phyloP scores from a whole-genome alignment of 2,888 invertebrate genomes.

The Polydrusus tereticollis region DNA sequence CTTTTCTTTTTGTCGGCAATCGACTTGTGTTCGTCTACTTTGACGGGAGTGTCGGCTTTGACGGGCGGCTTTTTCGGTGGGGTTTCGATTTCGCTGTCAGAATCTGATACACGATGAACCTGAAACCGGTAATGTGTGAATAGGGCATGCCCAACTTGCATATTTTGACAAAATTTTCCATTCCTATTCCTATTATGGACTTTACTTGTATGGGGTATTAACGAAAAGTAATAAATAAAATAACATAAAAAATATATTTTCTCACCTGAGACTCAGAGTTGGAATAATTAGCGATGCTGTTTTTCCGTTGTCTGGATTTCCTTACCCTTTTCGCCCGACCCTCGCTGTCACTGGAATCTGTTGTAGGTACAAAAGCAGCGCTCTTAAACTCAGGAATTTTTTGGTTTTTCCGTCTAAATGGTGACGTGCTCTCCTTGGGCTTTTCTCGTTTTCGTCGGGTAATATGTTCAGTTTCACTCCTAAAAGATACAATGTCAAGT shows the following conservation, averaged over 20 bases:
- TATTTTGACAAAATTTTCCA: too few relatives aligned
- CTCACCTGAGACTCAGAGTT: slow-evolving; percentile 45
- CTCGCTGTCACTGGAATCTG: slow-evolving; percentile 53
- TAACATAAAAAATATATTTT: not conserved
- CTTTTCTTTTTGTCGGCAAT: slow-evolving; percentile 80
- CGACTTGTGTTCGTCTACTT: slow-evolving; percentile 68
- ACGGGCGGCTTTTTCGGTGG: slow-evolving; percentile 46
- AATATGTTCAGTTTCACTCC: slow-evolving; percentile 64
- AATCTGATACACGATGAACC: slow-evolving; percentile 53
- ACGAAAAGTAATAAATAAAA: too few relatives aligned
- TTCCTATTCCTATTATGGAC: too few relatives aligned
- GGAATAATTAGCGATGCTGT: slow-evolving; percentile 23
- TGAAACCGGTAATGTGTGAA: not conserved
- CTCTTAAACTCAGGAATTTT: slow-evolving; percentile 54
- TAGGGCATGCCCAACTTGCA: too few relatives aligned
- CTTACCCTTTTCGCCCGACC: slow-evolving; percentile 15
- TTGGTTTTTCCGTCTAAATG: slow-evolving; percentile 61
- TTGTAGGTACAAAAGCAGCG: slow-evolving; percentile 46
- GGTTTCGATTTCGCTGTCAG: slow-evolving; percentile 55
- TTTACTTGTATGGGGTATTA: too few relatives aligned
- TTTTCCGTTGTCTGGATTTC: slow-evolving; percentile 28
- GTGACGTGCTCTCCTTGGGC: slow-evolving; percentile 60
- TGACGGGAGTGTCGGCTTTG: slow-evolving; percentile 57
- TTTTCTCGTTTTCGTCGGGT: slow-evolving; percentile 49
- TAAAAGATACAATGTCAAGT: slow-evolving; percentile 14